phyloP scores from a whole-genome alignment of 2,797 vertebrate genomes.

The Poeciliopsis paucimaculata region DNA sequence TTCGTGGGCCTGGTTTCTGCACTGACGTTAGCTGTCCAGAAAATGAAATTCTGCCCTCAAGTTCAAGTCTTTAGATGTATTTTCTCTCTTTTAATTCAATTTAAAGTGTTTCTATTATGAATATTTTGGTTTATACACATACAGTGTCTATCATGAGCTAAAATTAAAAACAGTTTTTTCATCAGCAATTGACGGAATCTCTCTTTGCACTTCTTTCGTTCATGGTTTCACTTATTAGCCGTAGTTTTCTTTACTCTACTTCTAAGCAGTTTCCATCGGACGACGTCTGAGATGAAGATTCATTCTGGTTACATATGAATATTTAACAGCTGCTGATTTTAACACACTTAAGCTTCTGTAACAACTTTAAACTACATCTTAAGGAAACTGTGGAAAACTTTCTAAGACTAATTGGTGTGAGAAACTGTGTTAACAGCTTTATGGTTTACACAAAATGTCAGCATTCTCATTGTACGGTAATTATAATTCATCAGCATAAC shows the following conservation, averaged over 20 bases:
- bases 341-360: not conserved
- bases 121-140: not conserved
- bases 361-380: not conserved
- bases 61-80: not conserved
- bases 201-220: not conserved
- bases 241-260: not conserved
- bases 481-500: not conserved
- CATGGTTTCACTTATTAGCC: not conserved
- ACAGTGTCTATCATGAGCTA: not conserved
- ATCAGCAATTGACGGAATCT: not conserved
- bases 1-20: not conserved
- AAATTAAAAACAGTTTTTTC: not conserved
- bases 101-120: not conserved
- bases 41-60: not conserved
- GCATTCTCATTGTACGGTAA: not conserved
- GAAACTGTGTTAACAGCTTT: not conserved
- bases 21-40: not conserved
- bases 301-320: no score
- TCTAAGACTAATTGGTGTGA: not conserved
- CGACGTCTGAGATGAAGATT: not conserved
- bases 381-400: not conserved
- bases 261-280: not conserved
- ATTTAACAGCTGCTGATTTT: not conserved
- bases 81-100: not conserved
- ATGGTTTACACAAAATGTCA: not conserved